These are phyloP conservation scores for Aldrovandia affinis DNA, from an alignment of 2,797 vertebrate genomes.

Conservation along the genomic window DNA sequence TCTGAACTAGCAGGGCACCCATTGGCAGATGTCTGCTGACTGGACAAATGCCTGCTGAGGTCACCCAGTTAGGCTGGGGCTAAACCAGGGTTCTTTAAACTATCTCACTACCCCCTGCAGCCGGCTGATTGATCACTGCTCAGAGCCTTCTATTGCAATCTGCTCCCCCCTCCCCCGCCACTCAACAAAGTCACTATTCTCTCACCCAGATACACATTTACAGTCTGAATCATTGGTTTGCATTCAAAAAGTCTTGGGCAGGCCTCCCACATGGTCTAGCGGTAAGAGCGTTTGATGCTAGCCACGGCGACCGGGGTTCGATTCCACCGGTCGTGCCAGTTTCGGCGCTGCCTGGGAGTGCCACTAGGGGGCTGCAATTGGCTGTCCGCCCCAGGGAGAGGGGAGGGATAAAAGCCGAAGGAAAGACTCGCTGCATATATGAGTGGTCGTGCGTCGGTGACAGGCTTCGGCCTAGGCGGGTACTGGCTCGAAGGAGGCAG, in stretches of 20 bases:
- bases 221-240: background rate
- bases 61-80: background rate
- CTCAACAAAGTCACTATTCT: background rate
- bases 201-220: background rate
- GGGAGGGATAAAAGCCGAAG: no score
- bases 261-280: no score
- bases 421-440: no score
- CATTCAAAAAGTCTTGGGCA: background rate
- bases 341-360: no score
- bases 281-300: no score
- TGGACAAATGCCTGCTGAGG: background rate
- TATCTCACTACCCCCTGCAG: background rate
- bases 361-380: no score
- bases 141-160: background rate
- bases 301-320: no score
- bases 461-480: no score
- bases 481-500: no score
- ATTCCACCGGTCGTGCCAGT: no score
- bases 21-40: conserved; percentile 3
- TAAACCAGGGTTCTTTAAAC: background rate
- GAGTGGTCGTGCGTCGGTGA: no score
- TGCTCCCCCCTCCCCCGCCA: background rate
- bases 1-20: background rate
- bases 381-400: no score
- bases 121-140: background rate